Evolutionary conservation across 2,113 vertebrate species (phyloP), one percentile per base, ranked within the genome.

Genomic region (Andinoacara biseriatus): DNA sequence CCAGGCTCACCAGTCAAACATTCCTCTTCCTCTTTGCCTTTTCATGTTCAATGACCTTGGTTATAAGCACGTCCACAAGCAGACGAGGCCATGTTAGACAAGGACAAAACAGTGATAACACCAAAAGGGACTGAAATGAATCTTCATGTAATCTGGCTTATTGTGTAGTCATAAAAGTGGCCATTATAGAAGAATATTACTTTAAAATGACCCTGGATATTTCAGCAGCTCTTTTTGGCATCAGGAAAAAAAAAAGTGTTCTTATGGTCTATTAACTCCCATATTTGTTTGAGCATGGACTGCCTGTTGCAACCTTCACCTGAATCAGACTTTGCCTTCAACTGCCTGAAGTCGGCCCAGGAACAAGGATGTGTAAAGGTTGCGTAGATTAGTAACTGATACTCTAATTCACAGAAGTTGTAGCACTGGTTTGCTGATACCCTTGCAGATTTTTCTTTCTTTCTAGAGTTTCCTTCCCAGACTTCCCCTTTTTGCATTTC

Each of bases 1-100:
- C 80, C 88, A 86, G 33, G 14, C 3, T 61, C 24, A 7, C 58
- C 89, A 90, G 89, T 80, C 89, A 86, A 78, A 88, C 77, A 92
- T 93, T 94, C 89, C 82, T 52, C 31, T 65, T 67, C 35, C 26
- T 58, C 33, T 24, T 3, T 33, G 75, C 65, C 75, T 82, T 87
- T 83, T 43, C 20, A 67, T 3, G 4, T 24, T 61, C 7, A 4
- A 56, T 26, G 81, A 24, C 76, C 82, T 84, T 74, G 65, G 15
- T 72, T 58, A 33, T 38, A 76, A 54, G 67, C 57, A 74, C 10
- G 3, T 81, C 40, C 76, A 81, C n/a, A n/a, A 8, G 46, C 49
- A 59, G 6, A 76, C 20, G 74, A 59, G 78, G 43, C 40, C 29
- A 52, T 6, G 33, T 43, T 60, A 83, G 58, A 35, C 31, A 1